Evolutionary conservation across 1,140 invertebrate species (phyloP).

Genomic region (Hirudo medicinalis): DNA sequence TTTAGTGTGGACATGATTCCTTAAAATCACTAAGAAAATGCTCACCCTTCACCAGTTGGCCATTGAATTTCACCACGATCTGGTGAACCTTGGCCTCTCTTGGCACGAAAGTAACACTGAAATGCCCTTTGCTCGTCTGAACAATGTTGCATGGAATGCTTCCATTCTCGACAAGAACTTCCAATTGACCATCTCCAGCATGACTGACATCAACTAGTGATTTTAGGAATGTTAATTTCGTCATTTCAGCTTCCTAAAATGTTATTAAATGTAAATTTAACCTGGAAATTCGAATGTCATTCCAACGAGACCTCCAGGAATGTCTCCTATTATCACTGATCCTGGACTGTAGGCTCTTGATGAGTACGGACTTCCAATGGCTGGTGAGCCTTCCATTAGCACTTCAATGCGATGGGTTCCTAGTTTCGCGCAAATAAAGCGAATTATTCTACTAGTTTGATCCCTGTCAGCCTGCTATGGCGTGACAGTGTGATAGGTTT

Average conservation of each 20-base stretch:
- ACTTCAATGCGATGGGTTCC: constrained; percentile 72
- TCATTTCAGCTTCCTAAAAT: no score
- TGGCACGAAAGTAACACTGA: constrained; percentile 79
- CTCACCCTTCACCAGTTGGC: constrained; percentile 63
- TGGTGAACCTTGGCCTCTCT: constrained; percentile 76
- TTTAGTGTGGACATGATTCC: no score
- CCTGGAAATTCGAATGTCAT: constrained; percentile 80
- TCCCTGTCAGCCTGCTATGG: no score
- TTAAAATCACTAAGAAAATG: not conserved
- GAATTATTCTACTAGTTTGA: no score
- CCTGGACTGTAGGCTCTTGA: constrained; percentile 77
- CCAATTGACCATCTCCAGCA: constrained; percentile 92
- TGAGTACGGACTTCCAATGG: constrained; percentile 76
- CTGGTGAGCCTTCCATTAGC: constrained; percentile 74
- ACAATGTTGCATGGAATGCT: constrained; percentile 91
- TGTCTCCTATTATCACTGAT: constrained; percentile 76
- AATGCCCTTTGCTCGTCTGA: constrained; percentile 82
- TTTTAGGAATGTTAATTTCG: constrained; percentile 22
- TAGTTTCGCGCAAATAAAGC: constrained; percentile 22
- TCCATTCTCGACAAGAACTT: constrained; percentile 85
- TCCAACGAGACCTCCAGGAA: constrained; percentile 70
- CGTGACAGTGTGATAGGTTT: no score
- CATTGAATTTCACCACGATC: constrained; percentile 97
- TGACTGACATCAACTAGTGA: constrained; percentile 85
- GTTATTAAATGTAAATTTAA: constrained; percentile 40